These are phyloP conservation scores for Anthopleura xanthogrammica DNA, from an alignment of 92 coral and sea anemone genomes.

Conservation along the genomic window DNA sequence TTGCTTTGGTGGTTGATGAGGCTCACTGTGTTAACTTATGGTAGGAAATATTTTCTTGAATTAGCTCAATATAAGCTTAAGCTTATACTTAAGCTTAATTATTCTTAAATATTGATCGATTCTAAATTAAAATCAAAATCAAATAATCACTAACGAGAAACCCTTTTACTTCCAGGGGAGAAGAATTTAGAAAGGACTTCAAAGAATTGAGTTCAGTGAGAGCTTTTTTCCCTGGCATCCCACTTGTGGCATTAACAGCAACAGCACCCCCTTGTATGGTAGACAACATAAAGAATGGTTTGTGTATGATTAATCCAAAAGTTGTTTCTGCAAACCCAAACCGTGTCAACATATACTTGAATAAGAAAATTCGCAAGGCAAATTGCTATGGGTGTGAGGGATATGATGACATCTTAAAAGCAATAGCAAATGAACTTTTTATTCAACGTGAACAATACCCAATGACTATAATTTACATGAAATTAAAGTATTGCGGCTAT, in stretches of 20 bases:
- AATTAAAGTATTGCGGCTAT: constrained; percentile 59
- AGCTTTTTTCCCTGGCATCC: constrained; percentile 47
- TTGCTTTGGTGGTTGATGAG: constrained; percentile 66
- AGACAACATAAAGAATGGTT: constrained; percentile 34
- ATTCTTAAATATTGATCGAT: not conserved
- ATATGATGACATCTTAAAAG: constrained; percentile 42
- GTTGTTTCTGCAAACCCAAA: constrained; percentile 57
- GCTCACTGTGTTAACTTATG: constrained; percentile 79
- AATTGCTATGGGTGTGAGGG: constrained; percentile 56
- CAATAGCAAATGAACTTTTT: constrained; percentile 60
- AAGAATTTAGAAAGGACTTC: constrained; percentile 50
- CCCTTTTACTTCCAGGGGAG: constrained; percentile 29
- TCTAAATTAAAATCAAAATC: not conserved
- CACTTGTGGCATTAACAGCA: constrained; percentile 51
- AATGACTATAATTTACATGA: constrained; percentile 59
- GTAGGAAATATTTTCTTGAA: constrained; percentile 29
- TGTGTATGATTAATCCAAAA: constrained; percentile 31
- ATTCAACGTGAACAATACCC: constrained; percentile 64
- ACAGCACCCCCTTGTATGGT: constrained; percentile 43
- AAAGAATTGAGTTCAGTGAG: constrained; percentile 37
- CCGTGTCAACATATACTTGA: constrained; percentile 49
- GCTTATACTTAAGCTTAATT: not conserved
- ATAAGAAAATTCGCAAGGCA: constrained; percentile 51
- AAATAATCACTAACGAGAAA: too few relatives aligned
- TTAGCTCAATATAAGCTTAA: not conserved